These are phyloP conservation scores for Hemibagrus guttatus DNA, from an alignment of 2,797 vertebrate species.

Conservation along the genomic window DNA sequence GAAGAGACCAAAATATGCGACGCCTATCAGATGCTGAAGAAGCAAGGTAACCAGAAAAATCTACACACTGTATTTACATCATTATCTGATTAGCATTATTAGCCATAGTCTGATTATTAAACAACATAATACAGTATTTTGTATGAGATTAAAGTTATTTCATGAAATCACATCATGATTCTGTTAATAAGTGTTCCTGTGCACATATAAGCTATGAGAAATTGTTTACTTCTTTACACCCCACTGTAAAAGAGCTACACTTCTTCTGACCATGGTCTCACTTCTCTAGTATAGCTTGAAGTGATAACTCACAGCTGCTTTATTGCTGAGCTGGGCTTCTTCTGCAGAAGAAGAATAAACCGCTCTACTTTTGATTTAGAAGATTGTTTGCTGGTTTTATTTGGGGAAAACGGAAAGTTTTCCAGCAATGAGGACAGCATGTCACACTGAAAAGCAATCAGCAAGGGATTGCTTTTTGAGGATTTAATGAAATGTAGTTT, in stretches of 20 bases:
- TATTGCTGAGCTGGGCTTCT: neutral
- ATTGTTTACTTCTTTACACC: neutral
- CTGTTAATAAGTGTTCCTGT: neutral
- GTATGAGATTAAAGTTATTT: neutral
- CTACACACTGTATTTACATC: neutral
- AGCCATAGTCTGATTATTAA: neutral
- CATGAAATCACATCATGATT: neutral
- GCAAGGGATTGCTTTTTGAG: neutral
- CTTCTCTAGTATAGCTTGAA: neutral
- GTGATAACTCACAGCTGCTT: neutral
- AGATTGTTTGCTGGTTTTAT: neutral
- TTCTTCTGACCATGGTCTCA: neutral
- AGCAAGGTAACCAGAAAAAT: slow-evolving; percentile 81
- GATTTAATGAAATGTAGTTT: neutral
- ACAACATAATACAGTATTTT: neutral
- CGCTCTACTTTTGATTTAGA: neutral
- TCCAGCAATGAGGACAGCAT: neutral
- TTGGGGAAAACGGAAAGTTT: neutral
- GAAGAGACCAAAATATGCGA: slow-evolving; percentile 92
- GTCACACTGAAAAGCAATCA: neutral
- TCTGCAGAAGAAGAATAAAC: neutral
- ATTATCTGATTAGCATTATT: neutral
- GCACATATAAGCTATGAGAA: neutral
- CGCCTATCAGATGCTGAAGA: slow-evolving; percentile 98
- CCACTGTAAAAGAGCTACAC: neutral